Conservation (phyloP, 2,797 vertebrate species). For the Pristis pectinata region DNA sequence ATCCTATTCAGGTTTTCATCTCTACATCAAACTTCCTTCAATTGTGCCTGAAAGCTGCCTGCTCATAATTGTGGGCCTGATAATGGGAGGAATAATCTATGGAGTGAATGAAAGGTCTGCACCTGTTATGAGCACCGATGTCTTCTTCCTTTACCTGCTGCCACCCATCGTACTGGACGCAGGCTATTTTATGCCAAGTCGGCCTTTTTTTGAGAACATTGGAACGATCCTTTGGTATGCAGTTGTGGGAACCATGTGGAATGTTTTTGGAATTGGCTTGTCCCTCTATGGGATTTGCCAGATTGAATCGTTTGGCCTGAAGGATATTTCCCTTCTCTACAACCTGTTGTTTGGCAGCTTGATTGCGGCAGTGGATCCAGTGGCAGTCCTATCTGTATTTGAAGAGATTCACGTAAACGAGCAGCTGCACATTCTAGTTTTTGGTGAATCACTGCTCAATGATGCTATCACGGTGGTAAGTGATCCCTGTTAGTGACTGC, state of each 20-base stretch:
- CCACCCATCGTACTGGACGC: conserved; percentile 74
- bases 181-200: conserved; percentile 75
- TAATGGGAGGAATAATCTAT: conserved; percentile 72
- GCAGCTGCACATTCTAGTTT: conserved; percentile 74
- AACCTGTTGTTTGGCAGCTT: conserved; percentile 73
- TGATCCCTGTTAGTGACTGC: neutral
- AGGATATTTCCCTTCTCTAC: conserved; percentile 68
- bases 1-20: conserved; percentile 59
- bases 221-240: conserved; percentile 74
- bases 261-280: conserved; percentile 68
- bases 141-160: conserved; percentile 78
- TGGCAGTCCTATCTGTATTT: conserved; percentile 71
- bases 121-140: conserved; percentile 64
- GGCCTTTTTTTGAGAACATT: conserved; percentile 73
- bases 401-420: conserved; percentile 81
- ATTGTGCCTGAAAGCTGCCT: conserved; percentile 74
- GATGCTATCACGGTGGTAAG: conserved; percentile 72
- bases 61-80: conserved; percentile 72
- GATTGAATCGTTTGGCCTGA: conserved; percentile 58
- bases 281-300: conserved; percentile 72
- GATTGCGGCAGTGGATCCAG: conserved; percentile 68
- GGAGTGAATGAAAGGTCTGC: conserved; percentile 66
- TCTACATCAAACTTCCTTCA: conserved; percentile 64
- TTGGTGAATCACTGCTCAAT: conserved; percentile 74
- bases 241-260: conserved; percentile 69